Evolutionary conservation across 2,113 vertebrate genomes (phyloP).

Genomic region (Hepsetus odoe): DNA sequence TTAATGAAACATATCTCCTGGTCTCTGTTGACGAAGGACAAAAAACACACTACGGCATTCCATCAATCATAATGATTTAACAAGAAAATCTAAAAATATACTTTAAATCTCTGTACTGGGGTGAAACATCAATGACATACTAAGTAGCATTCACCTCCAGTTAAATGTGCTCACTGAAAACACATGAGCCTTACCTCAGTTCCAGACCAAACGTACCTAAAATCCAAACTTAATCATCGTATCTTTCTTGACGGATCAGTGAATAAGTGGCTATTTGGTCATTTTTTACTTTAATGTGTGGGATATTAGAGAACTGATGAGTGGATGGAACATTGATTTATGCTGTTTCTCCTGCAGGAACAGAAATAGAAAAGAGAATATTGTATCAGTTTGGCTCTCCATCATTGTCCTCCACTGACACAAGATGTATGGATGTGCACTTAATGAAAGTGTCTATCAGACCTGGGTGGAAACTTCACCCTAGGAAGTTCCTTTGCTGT

Average conservation of each 20-base stretch:
- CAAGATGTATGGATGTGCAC: constrained; percentile 45
- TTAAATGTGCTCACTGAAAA: neutral
- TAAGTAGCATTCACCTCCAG: neutral
- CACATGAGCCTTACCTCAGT: neutral
- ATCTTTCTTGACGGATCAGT: neutral
- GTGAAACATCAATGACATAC: neutral
- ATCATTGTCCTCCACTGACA: constrained; percentile 46
- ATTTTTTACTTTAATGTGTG: constrained; percentile 18
- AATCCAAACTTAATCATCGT: neutral
- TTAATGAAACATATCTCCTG: too few species aligned
- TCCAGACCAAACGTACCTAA: too few species aligned
- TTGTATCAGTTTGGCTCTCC: constrained; percentile 40
- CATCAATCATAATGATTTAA: too few species aligned
- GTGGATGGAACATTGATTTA: constrained; percentile 36
- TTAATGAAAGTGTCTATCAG: constrained; percentile 53
- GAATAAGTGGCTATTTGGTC: neutral
- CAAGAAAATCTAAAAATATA: neutral
- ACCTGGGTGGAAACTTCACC: constrained; percentile 34
- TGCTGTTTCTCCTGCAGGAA: constrained; percentile 1
- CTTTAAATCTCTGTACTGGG: neutral
- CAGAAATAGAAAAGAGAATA: constrained; percentile 49
- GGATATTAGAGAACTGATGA: constrained; percentile 24
- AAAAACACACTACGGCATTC: too few species aligned
- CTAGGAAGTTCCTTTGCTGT: constrained; percentile 35
- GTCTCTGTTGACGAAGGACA: too few species aligned